phyloP scores from a whole-genome alignment of 2,888 invertebrate genomes.

The Phengaris alcon region DNA sequence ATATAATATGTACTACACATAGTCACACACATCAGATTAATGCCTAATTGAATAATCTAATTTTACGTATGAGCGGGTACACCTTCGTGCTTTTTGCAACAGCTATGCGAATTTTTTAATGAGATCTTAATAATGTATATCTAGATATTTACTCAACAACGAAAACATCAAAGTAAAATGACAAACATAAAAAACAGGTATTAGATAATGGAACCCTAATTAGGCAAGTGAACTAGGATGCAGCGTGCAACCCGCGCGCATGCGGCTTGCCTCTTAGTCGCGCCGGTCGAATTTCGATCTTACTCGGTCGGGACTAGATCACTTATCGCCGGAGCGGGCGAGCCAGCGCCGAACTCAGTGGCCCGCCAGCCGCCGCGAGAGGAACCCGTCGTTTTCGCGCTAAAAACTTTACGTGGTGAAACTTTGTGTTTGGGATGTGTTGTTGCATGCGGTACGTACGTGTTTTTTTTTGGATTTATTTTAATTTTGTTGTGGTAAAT shows the following conservation, averaged over 20 bases:
- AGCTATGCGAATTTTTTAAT: too few species aligned
- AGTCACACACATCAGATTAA: too few species aligned
- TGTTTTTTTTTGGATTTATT: not conserved
- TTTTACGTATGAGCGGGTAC: too few species aligned
- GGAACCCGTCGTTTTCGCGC: conserved; percentile 49
- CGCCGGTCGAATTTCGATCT: conserved; percentile 76
- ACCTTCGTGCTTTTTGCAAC: too few species aligned
- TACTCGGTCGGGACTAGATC: conserved; percentile 70
- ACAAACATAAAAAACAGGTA: not conserved
- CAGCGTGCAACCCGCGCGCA: not conserved
- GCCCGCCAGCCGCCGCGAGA: conserved; percentile 47
- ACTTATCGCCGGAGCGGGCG: conserved; percentile 53
- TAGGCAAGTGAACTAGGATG: not conserved
- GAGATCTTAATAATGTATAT: too few species aligned
- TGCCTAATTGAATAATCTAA: too few species aligned
- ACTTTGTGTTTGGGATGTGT: conserved; percentile 47
- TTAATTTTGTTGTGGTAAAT: not conserved
- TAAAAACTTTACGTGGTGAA: conserved; percentile 44
- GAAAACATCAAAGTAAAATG: conserved; percentile 1
- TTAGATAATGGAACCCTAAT: not conserved
- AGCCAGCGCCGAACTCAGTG: conserved; percentile 50
- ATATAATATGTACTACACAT: too few species aligned
- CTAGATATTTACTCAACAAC: not conserved
- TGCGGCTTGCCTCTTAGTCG: conserved; percentile 40
- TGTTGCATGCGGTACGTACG: conserved; percentile 11